Percentiles rank a stretch among this genome's conserved stretches.
These are phyloP conservation scores for Homarus americanus DNA, from an alignment of 1,140 invertebrate genomes.

Conservation along the genomic window DNA sequence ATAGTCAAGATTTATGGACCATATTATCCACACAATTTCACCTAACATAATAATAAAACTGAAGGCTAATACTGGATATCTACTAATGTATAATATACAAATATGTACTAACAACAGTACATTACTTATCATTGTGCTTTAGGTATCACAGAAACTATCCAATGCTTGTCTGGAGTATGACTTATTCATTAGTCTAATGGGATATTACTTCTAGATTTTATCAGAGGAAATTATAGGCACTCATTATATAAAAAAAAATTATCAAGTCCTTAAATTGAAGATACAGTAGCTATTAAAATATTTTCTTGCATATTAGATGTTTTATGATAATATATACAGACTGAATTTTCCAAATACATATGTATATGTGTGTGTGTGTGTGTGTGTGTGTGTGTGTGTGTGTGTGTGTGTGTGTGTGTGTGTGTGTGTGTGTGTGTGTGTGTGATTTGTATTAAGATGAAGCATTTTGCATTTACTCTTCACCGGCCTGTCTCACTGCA, in stretches of 20 bases:
- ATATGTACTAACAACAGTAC: conserved; percentile 63
- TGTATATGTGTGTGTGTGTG: conserved; percentile 22
- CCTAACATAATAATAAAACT: conserved; percentile 53
- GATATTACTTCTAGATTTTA: conserved; percentile 44
- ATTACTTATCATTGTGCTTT: conserved; percentile 70
- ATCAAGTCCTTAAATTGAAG: conserved; percentile 47
- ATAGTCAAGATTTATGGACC: conserved; percentile 31
- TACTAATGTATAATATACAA: conserved; percentile 65
- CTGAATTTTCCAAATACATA: conserved; percentile 16
- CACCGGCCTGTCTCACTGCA: background rate
- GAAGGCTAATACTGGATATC: conserved; percentile 66
- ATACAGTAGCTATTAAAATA: conserved; percentile 28
- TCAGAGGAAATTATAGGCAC: conserved; percentile 65
- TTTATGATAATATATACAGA: conserved; percentile 8
- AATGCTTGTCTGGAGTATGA: conserved; percentile 46
- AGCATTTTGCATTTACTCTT: conserved; percentile 14
- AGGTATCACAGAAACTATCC: conserved; percentile 72
- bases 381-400: too few relatives aligned
- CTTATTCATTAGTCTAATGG: conserved; percentile 45
- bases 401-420: too few relatives aligned
- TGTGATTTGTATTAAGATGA: conserved; percentile 19
- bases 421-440: too few relatives aligned
- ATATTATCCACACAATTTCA: conserved; percentile 35
- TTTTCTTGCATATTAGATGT: conserved; percentile 7
- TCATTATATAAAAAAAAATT: conserved; percentile 55